phyloP scores from a whole-genome alignment of 2,113 vertebrate species.

The Cichladusa arquata region DNA sequence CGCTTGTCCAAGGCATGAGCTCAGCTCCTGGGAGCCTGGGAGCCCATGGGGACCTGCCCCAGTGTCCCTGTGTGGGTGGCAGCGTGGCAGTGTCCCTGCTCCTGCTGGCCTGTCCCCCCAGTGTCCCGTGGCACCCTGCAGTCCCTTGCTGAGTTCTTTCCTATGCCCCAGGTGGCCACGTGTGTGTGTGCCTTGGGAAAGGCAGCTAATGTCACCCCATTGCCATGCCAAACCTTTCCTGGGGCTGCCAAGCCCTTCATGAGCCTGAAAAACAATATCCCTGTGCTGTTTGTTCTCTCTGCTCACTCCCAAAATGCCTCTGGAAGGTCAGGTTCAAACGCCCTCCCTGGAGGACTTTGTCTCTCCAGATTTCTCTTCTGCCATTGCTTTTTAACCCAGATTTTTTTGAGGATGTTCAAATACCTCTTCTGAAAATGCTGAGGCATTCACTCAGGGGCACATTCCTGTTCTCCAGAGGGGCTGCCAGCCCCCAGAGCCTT shows the following conservation, averaged over 20 bases:
- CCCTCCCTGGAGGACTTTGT: background rate
- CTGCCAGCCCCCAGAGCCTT: background rate
- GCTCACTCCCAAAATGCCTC: background rate
- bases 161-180: background rate
- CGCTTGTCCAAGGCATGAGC: rapidly evolving
- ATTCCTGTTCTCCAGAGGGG: rapidly evolving
- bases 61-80: background rate
- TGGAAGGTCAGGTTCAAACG: background rate
- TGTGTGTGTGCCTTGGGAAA: background rate
- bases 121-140: background rate
- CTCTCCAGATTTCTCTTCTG: background rate
- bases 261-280: constrained; percentile 41
- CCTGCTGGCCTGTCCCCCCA: background rate
- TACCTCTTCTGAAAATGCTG: background rate
- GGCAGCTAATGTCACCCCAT: background rate
- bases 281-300: background rate
- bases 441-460: rapidly evolving
- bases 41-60: rapidly evolving
- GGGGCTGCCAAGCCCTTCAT: background rate
- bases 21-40: rapidly evolving
- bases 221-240: background rate
- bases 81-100: rapidly evolving
- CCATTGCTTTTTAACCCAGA: background rate
- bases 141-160: background rate
- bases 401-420: background rate